Evolutionary conservation across 2,888 invertebrate genomes (phyloP).

Genomic region (Drosophila histrio): DNA sequence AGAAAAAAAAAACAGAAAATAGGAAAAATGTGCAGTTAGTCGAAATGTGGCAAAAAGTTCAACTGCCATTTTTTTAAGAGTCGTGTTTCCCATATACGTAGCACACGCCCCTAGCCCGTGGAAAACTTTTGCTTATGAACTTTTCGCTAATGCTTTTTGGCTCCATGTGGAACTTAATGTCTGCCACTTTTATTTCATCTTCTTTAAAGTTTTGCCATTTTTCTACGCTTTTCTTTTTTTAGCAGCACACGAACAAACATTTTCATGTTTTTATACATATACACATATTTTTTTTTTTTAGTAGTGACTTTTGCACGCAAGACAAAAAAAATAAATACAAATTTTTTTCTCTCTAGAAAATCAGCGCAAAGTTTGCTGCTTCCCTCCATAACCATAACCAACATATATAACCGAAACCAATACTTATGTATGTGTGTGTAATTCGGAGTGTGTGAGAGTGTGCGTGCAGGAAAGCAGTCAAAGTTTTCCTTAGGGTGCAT

Average conservation of each 20-base stretch:
- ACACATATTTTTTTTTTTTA: neutral
- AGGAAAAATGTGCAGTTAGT: constrained; percentile 47
- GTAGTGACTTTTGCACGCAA: constrained; percentile 50
- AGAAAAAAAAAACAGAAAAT: constrained; percentile 16
- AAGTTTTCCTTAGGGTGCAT: constrained; percentile 70
- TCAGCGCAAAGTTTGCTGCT: constrained; percentile 68
- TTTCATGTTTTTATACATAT: constrained; percentile 10
- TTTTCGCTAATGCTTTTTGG: constrained; percentile 64
- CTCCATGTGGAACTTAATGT: constrained; percentile 62
- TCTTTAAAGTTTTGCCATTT: constrained; percentile 76
- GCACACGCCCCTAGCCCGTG: constrained; percentile 11
- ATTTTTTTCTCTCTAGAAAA: constrained; percentile 49
- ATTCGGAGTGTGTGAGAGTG: constrained; percentile 1
- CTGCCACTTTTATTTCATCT: constrained; percentile 59
- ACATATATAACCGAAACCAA: constrained; percentile 66
- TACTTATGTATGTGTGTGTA: constrained; percentile 35
- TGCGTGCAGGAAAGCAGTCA: constrained; percentile 53
- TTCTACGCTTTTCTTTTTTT: constrained; percentile 33
- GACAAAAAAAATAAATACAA: constrained; percentile 7
- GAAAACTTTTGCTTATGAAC: constrained; percentile 71
- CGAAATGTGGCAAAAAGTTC: constrained; percentile 57
- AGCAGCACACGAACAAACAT: constrained; percentile 17
- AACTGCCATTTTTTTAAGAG: constrained; percentile 68
- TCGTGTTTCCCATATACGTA: constrained; percentile 2
- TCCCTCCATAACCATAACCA: constrained; percentile 42